A percentile compares a stretch with the other conserved stretches of the same genome.
phyloP scores from a whole-genome alignment of 2,797 vertebrate genomes.

The Lophius americanus region DNA sequence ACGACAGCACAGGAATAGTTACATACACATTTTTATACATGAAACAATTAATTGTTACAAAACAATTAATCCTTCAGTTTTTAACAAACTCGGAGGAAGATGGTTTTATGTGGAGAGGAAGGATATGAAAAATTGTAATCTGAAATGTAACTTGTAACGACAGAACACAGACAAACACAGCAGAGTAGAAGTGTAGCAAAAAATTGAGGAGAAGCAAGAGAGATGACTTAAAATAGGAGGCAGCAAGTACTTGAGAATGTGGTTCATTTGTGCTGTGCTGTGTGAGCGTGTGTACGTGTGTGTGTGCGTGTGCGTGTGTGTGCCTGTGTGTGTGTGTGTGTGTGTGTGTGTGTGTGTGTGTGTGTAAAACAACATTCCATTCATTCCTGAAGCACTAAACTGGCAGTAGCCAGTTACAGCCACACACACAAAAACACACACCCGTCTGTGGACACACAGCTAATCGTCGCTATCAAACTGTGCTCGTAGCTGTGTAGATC shows the following conservation, averaged over 20 bases:
- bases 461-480: slow-evolving; percentile 23
- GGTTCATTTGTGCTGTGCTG: slow-evolving; percentile 33
- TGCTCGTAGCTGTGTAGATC: background rate
- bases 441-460: slow-evolving; percentile 4
- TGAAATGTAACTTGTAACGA: too few species aligned
- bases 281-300: slow-evolving; percentile 23
- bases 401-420: slow-evolving; percentile 62
- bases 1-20: too few species aligned
- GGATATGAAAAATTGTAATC: too few species aligned
- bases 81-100: too few species aligned
- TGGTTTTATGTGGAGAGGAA: too few species aligned
- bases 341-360: slow-evolving; percentile 26
- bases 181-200: too few species aligned
- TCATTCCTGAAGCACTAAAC: slow-evolving; percentile 80
- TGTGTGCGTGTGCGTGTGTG: slow-evolving; percentile 17
- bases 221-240: slow-evolving; percentile 15
- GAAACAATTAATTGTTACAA: too few species aligned
- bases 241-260: slow-evolving; percentile 39
- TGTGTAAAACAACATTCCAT: slow-evolving; percentile 81
- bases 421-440: slow-evolving; percentile 11
- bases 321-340: slow-evolving; percentile 21
- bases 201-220: background rate
- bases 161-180: too few species aligned
- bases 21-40: too few species aligned
- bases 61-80: too few species aligned